Evolutionary conservation across 2,113 vertebrate genomes (phyloP), one percentile per base, ranked within the genome.

Genomic region (Notothenia coriiceps): DNA sequence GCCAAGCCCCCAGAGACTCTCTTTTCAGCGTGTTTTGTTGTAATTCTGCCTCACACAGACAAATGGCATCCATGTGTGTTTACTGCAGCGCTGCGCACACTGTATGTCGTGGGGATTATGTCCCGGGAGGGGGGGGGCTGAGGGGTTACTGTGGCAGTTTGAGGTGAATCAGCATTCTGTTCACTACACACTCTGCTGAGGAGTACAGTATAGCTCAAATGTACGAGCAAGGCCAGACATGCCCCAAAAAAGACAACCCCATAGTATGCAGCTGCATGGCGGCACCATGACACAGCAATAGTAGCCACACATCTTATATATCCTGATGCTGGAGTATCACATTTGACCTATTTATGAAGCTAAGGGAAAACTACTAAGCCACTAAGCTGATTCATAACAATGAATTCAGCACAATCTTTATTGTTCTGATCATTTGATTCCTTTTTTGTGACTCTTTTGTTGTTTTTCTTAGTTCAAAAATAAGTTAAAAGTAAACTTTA

Each of bases 141-240:
- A 35, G 61, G 59, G 77, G 76, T 69, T 51, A 65, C 44, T 87
- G 82, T 85, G 80, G 79, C 72, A 83, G 85, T 3, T 46, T 77
- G 80, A 86, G 82, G 90, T 94, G 93, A 93, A 92, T 94, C 93
- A 92, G 89, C 93, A 92, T 88, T 93, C 90, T 89, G 83, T 61
- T 80, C 89, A 88, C 64, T 52, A 61, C 84, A 57, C 60, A 59
- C 52, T 35, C 68, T 62, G 78, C 82, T 65, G 74, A 80, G 80
- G 79, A 69, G 52, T 22, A 65, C 80, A 73, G 50, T 43, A 4
- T 3, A 3, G 61, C 55, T 76, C 22, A 29, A 49, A 80, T 81
- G 65, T 50, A 64, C 13, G 0, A 51, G 40, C 52, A 55, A 51
- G 33, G 44, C 60, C 73, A 14, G 13, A 64, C 44, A 22, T 43